Evolutionary conservation across 2,113 vertebrate genomes (phyloP).

Genomic region (Caloenas nicobarica): DNA sequence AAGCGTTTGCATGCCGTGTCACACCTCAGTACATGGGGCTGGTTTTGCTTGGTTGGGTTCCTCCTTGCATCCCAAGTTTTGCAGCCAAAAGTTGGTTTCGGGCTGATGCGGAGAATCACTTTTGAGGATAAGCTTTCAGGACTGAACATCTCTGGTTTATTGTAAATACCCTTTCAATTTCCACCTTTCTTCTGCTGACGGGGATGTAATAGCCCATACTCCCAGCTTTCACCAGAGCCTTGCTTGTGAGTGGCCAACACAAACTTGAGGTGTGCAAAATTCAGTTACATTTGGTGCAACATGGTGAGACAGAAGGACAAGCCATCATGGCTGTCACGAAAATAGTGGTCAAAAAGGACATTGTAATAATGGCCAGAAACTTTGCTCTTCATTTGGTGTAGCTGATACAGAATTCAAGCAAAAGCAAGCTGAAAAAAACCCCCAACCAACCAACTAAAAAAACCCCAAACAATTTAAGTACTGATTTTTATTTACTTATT

Average conservation of each 20-base stretch:
- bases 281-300: not conserved
- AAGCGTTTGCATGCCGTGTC: not conserved
- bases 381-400: not conserved
- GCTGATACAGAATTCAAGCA: not conserved
- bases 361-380: not conserved
- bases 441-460: not conserved
- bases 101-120: not conserved
- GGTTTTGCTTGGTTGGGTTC: not conserved
- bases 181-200: not conserved
- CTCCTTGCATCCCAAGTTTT: not conserved
- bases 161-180: not conserved
- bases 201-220: accelerated
- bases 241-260: not conserved
- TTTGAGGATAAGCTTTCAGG: not conserved
- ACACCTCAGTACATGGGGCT: not conserved
- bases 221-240: not conserved
- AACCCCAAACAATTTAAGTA: not conserved
- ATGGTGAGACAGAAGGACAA: not conserved
- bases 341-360: not conserved
- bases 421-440: not conserved
- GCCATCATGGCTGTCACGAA: accelerated
- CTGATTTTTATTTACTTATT: not conserved
- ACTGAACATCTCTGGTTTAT: not conserved
- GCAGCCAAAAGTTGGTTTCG: not conserved
- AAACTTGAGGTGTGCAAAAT: not conserved